These are phyloP conservation scores for Acipenser oxyrinchus DNA, from an alignment of 2,797 vertebrate species.

Conservation along the genomic window DNA sequence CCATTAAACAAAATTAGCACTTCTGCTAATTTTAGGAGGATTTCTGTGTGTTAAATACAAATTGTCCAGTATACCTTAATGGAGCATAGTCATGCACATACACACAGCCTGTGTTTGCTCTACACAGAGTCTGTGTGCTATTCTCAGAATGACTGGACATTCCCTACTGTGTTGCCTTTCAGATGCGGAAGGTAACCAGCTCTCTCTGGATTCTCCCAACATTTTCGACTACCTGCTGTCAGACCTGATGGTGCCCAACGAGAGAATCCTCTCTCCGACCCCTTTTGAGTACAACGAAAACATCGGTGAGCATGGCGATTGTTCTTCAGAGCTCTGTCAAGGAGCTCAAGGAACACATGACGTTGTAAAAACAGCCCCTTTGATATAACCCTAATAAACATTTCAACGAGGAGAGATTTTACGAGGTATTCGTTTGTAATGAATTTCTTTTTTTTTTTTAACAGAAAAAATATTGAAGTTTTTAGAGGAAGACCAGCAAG, in stretches of 20 bases:
- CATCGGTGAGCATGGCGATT: not conserved
- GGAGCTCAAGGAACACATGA: not conserved
- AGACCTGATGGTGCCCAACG: not conserved
- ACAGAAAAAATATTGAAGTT: constrained; percentile 58
- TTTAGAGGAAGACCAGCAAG: constrained; percentile 45
- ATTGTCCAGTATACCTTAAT: too few species aligned
- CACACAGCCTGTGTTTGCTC: too few species aligned
- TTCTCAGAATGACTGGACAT: too few species aligned
- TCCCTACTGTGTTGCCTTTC: not conserved
- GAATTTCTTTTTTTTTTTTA: constrained; percentile 18
- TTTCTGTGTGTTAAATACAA: too few species aligned
- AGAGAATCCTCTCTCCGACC: not conserved
- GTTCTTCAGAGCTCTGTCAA: not conserved
- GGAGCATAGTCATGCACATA: too few species aligned
- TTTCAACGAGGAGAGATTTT: not conserved
- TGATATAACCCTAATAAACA: constrained; percentile 3
- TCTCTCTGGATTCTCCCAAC: not conserved
- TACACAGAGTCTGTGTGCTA: too few species aligned
- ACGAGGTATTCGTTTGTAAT: not conserved
- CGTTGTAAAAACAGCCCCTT: not conserved
- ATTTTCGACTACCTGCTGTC: not conserved
- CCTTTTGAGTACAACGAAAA: not conserved
- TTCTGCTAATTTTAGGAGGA: too few species aligned
- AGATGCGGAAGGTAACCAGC: not conserved
- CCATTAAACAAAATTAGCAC: too few species aligned